Evolutionary conservation across 2,888 invertebrate species (phyloP).

Genomic region (Microplitis deprimator): DNA sequence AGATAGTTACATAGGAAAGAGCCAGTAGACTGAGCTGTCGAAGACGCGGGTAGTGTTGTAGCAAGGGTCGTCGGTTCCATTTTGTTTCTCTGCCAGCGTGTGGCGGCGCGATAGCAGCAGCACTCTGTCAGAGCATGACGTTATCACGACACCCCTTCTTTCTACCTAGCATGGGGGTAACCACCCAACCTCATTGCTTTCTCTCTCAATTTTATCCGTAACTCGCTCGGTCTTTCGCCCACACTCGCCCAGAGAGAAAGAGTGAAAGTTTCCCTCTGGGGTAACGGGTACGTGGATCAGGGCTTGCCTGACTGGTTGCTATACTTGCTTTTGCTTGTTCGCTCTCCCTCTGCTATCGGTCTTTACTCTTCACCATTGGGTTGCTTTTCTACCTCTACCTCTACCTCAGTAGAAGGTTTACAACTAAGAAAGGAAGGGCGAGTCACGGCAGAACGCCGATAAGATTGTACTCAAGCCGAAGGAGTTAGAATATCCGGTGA

Average conservation of each 20-base stretch:
- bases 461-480: slow-evolving; percentile 64
- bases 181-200: slow-evolving; percentile 27
- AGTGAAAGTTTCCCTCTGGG: slow-evolving; percentile 49
- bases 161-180: slow-evolving; percentile 63
- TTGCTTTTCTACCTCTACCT: slow-evolving; percentile 31
- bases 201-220: slow-evolving; percentile 47
- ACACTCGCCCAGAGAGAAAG: slow-evolving; percentile 24
- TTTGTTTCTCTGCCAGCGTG: slow-evolving; percentile 74
- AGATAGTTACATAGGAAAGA: slow-evolving; percentile 40
- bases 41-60: slow-evolving; percentile 34
- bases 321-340: slow-evolving; percentile 46
- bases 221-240: slow-evolving; percentile 30
- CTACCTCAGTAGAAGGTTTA: slow-evolving; percentile 33
- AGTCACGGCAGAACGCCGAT: slow-evolving; percentile 59
- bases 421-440: slow-evolving; percentile 39
- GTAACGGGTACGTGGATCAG: slow-evolving; percentile 64
- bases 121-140: slow-evolving; percentile 75
- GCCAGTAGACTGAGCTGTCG: slow-evolving; percentile 30
- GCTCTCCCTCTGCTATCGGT: slow-evolving; percentile 48
- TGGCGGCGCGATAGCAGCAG: slow-evolving; percentile 73
- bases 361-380: slow-evolving; percentile 46
- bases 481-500: slow-evolving; percentile 66
- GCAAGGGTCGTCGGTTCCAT: slow-evolving; percentile 69
- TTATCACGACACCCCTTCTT: slow-evolving; percentile 71
- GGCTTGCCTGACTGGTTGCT: slow-evolving; percentile 62